Percentiles rank a stretch among this genome's conserved stretches.
Evolutionary conservation across 2,113 vertebrate genomes (phyloP).

Genomic region (Puma concolor): DNA sequence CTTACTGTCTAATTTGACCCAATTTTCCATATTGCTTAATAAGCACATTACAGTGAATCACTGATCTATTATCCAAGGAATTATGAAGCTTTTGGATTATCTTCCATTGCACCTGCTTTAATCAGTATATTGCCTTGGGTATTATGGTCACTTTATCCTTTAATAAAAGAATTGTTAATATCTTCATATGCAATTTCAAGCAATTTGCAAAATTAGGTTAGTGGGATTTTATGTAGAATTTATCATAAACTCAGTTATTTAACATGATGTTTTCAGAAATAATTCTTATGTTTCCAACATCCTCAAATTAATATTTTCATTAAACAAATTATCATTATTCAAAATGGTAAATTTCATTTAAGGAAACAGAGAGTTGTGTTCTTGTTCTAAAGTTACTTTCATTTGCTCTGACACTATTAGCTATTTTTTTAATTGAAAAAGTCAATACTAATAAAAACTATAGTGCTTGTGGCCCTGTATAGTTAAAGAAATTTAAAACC

Average conservation of each 20-base stretch:
- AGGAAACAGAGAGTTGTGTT: neutral
- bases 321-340: slow-evolving; percentile 7
- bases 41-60: slow-evolving; percentile 74
- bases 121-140: slow-evolving; percentile 67
- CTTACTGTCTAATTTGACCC: slow-evolving; percentile 71
- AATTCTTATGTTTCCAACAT: neutral
- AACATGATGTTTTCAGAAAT: slow-evolving; percentile 49
- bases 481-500: neutral
- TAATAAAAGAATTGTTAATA: slow-evolving; percentile 79
- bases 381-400: slow-evolving; percentile 14
- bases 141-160: slow-evolving; percentile 74
- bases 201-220: slow-evolving; percentile 74
- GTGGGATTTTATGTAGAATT: slow-evolving; percentile 45
- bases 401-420: neutral
- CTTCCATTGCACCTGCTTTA: slow-evolving; percentile 74
- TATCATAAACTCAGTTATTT: slow-evolving; percentile 39
- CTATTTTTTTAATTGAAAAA: neutral
- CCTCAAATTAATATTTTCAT: slow-evolving; percentile 42
- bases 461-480: neutral
- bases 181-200: slow-evolving; percentile 68
- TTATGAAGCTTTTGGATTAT: slow-evolving; percentile 73
- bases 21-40: slow-evolving; percentile 76
- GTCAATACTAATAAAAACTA: neutral
- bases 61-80: slow-evolving; percentile 71
- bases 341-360: neutral